Evolutionary conservation across 2,888 invertebrate genomes (phyloP).

Genomic region (Heteromurus nitidus): DNA sequence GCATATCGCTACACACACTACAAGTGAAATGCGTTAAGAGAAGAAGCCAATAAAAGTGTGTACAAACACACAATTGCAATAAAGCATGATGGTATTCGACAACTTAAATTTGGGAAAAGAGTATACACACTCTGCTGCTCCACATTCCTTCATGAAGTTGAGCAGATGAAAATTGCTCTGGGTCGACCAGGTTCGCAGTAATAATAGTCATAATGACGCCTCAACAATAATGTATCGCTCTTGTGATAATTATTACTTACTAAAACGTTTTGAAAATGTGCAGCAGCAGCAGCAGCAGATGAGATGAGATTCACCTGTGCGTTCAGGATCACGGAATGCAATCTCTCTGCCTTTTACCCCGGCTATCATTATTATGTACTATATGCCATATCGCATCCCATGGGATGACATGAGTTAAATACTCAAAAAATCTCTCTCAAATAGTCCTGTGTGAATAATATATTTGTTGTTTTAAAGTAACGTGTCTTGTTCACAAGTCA

Average conservation of each 20-base stretch:
- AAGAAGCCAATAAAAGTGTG: background rate
- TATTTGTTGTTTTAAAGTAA: conserved; percentile 43
- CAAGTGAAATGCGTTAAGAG: too few relatives aligned
- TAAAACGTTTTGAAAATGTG: conserved; percentile 17
- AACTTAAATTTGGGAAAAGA: conserved; percentile 47
- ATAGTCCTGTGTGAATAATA: background rate
- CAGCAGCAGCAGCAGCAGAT: too few relatives aligned
- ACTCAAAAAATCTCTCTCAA: conserved; percentile 8
- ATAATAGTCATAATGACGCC: conserved; percentile 34
- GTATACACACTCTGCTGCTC: background rate
- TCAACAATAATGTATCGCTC: conserved; percentile 46
- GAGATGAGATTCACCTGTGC: conserved; percentile 42
- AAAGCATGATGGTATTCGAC: conserved; percentile 50
- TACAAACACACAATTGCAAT: conserved; percentile 11
- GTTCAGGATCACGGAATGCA: too few relatives aligned
- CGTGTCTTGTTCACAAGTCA: conserved; percentile 31
- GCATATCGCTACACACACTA: too few relatives aligned
- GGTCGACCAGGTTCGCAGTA: conserved; percentile 53
- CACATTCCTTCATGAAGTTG: conserved; percentile 57
- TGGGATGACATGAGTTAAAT: conserved; percentile 11
- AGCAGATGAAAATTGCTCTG: conserved; percentile 55
- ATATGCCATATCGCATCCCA: background rate
- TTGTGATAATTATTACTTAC: conserved; percentile 57
- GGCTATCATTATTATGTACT: conserved; percentile 16
- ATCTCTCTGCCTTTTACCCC: background rate